Percentiles rank a stretch among this genome's conserved stretches.
These are phyloP conservation scores for Pyrocephalus nanus DNA, from an alignment of 2,797 vertebrate species.

Conservation along the genomic window DNA sequence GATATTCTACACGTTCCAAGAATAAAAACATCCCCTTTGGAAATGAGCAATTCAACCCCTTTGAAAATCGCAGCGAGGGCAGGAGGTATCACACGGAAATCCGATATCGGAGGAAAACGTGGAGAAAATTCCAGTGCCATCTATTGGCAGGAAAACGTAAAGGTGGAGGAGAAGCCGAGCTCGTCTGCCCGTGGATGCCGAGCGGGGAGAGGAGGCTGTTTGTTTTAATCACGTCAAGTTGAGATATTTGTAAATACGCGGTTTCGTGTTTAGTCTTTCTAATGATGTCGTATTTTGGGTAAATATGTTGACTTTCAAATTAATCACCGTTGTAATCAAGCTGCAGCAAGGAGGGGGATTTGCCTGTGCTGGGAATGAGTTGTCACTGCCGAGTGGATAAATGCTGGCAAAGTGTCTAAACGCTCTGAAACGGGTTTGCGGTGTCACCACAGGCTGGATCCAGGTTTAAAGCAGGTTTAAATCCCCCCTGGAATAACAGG, in stretches of 20 bases:
- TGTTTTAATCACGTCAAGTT: conserved; percentile 35
- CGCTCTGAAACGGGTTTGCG: conserved; percentile 41
- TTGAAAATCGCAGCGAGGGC: background rate
- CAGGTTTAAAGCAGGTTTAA: background rate
- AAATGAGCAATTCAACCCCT: conserved; percentile 4
- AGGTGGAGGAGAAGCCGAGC: background rate
- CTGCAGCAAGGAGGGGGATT: conserved; percentile 33
- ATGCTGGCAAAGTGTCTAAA: conserved; percentile 41
- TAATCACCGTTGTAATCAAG: conserved; percentile 68
- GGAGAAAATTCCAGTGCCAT: conserved; percentile 54
- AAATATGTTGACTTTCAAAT: conserved; percentile 69
- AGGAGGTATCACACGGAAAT: background rate
- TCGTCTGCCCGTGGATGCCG: background rate
- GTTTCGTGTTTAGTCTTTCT: conserved; percentile 56
- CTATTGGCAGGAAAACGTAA: conserved; percentile 49
- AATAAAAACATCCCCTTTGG: conserved; percentile 8
- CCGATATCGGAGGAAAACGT: background rate
- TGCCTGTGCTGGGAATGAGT: conserved; percentile 57
- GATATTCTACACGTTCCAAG: background rate
- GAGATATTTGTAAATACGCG: conserved; percentile 61
- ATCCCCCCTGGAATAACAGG: background rate
- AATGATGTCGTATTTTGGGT: conserved; percentile 64
- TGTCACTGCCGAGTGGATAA: conserved; percentile 60
- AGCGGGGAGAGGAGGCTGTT: background rate
- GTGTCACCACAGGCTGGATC: background rate